Evolutionary conservation across 2,113 vertebrate genomes (phyloP).

Genomic region (Antechinus flavipes): DNA sequence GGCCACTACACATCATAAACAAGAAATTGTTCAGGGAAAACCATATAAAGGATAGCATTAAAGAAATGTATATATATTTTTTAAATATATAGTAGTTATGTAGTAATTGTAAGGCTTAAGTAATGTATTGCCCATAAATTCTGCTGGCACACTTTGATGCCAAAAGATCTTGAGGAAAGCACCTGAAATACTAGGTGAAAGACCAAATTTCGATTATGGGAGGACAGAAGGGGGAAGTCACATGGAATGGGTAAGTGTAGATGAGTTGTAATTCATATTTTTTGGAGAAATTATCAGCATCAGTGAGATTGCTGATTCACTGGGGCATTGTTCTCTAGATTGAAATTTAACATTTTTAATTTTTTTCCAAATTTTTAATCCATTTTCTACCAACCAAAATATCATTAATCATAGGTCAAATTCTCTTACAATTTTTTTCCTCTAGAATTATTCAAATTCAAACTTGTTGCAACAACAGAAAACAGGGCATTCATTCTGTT

Average conservation of each 20-base stretch:
- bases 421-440: conserved; percentile 17
- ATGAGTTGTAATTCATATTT: not conserved
- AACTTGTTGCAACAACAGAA: conserved; percentile 2
- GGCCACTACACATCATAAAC: no score
- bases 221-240: not conserved
- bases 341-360: not conserved
- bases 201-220: not conserved
- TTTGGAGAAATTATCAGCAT: not conserved
- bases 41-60: no score
- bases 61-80: no score
- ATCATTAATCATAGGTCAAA: not conserved
- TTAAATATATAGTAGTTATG: no score
- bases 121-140: not conserved
- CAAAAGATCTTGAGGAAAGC: not conserved
- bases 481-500: conserved; percentile 18
- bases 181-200: not conserved
- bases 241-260: not conserved
- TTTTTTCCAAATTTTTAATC: conserved; percentile 2
- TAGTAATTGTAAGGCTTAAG: not conserved
- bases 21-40: no score
- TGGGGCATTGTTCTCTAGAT: not conserved
- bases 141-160: not conserved
- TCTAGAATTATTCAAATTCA: conserved; percentile 19
- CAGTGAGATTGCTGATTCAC: not conserved
- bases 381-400: not conserved